A percentile compares a stretch with the other conserved stretches of the same genome.
Conservation (phyloP, 2,888 invertebrate genomes). For the Pterobdella sp. region DNA sequence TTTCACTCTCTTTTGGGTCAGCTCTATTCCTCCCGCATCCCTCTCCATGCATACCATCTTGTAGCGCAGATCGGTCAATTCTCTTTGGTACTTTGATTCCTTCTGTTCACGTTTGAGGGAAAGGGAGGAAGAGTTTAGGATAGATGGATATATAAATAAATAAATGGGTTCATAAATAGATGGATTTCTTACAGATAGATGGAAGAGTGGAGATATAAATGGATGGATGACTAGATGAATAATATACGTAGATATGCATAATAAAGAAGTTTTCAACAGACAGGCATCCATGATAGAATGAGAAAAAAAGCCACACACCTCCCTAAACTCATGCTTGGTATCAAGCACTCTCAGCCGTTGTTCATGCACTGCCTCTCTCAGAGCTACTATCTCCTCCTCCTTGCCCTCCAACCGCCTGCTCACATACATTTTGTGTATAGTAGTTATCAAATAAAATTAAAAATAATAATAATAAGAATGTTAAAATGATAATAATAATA, state of each 20-base stretch:
- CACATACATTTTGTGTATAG: too few relatives aligned
- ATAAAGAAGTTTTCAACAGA: neutral
- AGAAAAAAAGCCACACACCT: conserved; percentile 30
- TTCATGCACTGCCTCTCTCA: conserved; percentile 36
- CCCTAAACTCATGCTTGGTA: conserved; percentile 38
- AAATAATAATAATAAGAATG: neutral
- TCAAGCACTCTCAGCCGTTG: conserved; percentile 39
- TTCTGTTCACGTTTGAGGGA: conserved; percentile 30
- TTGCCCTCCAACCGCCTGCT: conserved; percentile 31
- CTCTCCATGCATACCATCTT: conserved; percentile 24
- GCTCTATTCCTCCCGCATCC: neutral
- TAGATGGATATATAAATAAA: neutral
- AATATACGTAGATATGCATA: neutral
- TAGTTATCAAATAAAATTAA: neutral
- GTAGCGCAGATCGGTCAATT: conserved; percentile 30
- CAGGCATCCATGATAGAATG: neutral
- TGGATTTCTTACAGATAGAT: neutral
- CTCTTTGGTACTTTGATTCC: conserved; percentile 30
- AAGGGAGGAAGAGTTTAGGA: neutral
- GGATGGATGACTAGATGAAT: neutral
- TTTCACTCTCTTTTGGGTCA: neutral
- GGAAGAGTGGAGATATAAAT: neutral
- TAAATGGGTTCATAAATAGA: neutral
- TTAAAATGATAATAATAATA: neutral
- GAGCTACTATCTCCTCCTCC: conserved; percentile 37